These are phyloP conservation scores for Rhipidura dahli DNA, from an alignment of 2,113 vertebrate species.

Conservation along the genomic window DNA sequence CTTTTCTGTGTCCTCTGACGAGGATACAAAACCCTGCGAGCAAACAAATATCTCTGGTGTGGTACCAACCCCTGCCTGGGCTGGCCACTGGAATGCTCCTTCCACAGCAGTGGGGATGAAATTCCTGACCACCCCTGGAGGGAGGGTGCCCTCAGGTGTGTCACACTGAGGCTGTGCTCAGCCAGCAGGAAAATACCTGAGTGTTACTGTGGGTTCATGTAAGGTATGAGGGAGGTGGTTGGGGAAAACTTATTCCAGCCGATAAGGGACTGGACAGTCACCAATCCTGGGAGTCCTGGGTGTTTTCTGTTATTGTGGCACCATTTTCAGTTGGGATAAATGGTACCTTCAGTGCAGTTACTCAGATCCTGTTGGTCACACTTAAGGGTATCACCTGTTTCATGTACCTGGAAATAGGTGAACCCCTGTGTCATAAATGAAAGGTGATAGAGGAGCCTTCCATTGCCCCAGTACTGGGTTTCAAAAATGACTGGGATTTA, in stretches of 20 bases:
- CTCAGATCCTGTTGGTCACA: not conserved
- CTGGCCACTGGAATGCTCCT: too few relatives aligned
- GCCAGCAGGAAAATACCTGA: not conserved
- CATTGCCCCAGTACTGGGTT: not conserved
- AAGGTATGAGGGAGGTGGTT: accelerated
- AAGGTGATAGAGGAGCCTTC: not conserved
- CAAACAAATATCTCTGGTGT: accelerated
- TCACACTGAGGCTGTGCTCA: not conserved
- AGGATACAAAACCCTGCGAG: not conserved
- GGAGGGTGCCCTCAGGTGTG: too few relatives aligned
- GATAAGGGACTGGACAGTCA: accelerated
- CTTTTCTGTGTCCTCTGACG: not conserved
- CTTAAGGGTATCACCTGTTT: not conserved
- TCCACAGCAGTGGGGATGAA: accelerated
- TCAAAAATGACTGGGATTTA: not conserved
- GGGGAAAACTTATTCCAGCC: not conserved
- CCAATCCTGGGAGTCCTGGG: too few relatives aligned
- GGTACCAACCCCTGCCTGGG: accelerated
- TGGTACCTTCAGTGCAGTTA: not conserved
- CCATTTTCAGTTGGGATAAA: not conserved
- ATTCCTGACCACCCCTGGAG: not conserved
- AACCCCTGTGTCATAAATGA: not conserved
- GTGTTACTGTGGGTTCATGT: not conserved
- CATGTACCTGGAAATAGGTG: not conserved
- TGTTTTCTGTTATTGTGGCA: not conserved